Conservation (phyloP, 2,113 vertebrate genomes). For the Lonchura striata region DNA sequence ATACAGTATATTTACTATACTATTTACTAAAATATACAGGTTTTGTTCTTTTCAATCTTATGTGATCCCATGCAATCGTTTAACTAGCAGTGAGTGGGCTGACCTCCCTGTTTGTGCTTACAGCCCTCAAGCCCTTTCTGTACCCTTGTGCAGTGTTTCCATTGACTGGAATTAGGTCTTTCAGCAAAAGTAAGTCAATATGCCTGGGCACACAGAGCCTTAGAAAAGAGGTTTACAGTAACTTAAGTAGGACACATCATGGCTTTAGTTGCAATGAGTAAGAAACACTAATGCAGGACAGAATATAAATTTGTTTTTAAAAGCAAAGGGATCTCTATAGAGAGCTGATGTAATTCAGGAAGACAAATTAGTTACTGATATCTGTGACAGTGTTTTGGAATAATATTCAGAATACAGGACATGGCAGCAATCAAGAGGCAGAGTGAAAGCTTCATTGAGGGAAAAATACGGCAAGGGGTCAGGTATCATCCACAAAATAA, state of each 20-base stretch:
- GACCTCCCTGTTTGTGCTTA: not conserved
- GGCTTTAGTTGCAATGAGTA: not conserved
- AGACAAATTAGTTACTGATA: not conserved
- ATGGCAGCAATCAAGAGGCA: not conserved
- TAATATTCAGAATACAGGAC: not conserved
- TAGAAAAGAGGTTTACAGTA: not conserved
- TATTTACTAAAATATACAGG: not conserved
- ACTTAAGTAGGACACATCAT: not conserved
- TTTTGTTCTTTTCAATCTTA: not conserved
- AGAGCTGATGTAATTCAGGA: not conserved
- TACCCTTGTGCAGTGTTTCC: not conserved
- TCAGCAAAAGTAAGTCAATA: fast-evolving
- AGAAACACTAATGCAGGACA: not conserved
- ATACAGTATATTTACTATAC: no score
- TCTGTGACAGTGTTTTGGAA: not conserved
- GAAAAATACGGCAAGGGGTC: not conserved
- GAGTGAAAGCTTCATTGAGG: not conserved
- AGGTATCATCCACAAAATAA: not conserved
- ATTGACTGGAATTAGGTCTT: not conserved
- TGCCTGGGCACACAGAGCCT: not conserved
- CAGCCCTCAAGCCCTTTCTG: not conserved
- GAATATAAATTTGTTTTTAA: not conserved
- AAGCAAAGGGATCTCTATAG: not conserved
- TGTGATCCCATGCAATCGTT: not conserved
- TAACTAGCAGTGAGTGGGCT: not conserved